A percentile compares a stretch with the other conserved stretches of the same genome.
These are phyloP conservation scores for Ellobius talpinus DNA, from an alignment of 2,113 vertebrate species.

Conservation along the genomic window DNA sequence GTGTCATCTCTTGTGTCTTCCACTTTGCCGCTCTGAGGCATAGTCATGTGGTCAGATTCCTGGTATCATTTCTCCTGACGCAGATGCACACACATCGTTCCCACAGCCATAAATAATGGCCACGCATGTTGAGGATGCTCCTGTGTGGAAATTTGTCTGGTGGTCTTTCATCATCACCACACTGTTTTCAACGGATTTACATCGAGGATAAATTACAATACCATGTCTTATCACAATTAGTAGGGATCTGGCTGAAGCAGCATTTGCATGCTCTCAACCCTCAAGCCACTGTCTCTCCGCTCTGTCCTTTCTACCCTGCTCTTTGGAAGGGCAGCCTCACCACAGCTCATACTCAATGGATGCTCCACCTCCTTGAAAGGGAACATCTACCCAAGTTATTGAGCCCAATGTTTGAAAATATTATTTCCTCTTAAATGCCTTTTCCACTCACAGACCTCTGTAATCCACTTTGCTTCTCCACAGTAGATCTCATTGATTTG, in stretches of 20 bases:
- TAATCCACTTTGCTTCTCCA: not conserved
- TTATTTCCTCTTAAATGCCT: not conserved
- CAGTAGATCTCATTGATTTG: not conserved
- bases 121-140: not conserved
- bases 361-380: not conserved
- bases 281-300: not conserved
- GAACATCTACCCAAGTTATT: not conserved
- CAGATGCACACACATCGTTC: no score
- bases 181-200: not conserved
- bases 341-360: not conserved
- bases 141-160: not conserved
- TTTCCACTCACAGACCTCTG: not conserved
- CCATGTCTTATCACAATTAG: not conserved
- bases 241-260: not conserved
- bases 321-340: not conserved
- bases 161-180: not conserved
- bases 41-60: not conserved
- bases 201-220: not conserved
- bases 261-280: not conserved
- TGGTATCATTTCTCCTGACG: not conserved
- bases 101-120: not conserved
- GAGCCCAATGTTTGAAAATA: not conserved
- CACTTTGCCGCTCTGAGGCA: not conserved
- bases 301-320: fast-evolving
- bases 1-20: fast-evolving